These are phyloP conservation scores for Notolepis coatsorum DNA, from an alignment of 2,797 vertebrate species.

Conservation along the genomic window DNA sequence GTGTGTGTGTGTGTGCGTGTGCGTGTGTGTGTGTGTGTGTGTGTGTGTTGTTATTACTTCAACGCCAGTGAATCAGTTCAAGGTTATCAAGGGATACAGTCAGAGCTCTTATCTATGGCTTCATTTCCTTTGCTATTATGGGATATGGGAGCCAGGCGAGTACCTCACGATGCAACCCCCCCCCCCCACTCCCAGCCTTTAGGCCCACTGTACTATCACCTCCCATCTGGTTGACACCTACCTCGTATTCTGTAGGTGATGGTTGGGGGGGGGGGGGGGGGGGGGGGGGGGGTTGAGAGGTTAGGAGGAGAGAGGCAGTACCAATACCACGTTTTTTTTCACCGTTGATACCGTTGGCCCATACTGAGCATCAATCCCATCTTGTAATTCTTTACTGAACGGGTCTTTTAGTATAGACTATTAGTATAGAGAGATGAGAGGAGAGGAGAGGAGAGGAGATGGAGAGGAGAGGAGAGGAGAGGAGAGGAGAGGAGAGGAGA, in stretches of 20 bases:
- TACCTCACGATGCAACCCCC: constrained; percentile 29
- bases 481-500: too few relatives aligned
- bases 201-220: constrained; percentile 44
- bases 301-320: too few relatives aligned
- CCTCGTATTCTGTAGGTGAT: constrained; percentile 12
- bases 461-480: too few relatives aligned
- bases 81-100: constrained; percentile 58
- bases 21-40: constrained; percentile 21
- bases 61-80: constrained; percentile 47
- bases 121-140: constrained; percentile 62
- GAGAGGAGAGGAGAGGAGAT: too few relatives aligned
- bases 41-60: constrained; percentile 13
- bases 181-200: constrained; percentile 5
- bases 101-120: constrained; percentile 53
- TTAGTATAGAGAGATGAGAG: too few relatives aligned
- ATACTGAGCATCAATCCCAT: too few relatives aligned
- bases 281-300: too few relatives aligned
- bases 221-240: constrained; percentile 53
- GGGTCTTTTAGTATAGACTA: too few relatives aligned
- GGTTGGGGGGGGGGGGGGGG: not conserved
- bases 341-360: too few relatives aligned
- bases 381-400: too few relatives aligned
- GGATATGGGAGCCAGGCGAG: constrained; percentile 54
- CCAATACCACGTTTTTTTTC: too few relatives aligned
- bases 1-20: constrained; percentile 23